A percentile compares a stretch with the other conserved stretches of the same genome.
These are phyloP conservation scores for Acarapis woodi DNA, from an alignment of 1,140 invertebrate genomes.

Conservation along the genomic window DNA sequence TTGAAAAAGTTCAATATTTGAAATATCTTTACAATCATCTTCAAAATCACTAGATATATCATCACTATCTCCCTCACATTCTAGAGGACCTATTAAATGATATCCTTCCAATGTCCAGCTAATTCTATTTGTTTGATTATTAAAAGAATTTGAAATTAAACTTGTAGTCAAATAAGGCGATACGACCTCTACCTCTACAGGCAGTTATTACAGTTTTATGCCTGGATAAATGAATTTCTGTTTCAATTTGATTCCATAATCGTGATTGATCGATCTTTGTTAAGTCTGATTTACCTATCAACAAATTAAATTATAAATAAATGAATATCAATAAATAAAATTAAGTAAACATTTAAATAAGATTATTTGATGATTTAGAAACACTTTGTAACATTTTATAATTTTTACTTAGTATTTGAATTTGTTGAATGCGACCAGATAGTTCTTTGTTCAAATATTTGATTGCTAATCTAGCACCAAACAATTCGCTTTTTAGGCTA, in stretches of 20 bases:
- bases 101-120: no score
- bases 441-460: slow-evolving; percentile 61
- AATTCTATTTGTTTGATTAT: no score
- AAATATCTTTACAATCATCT: slow-evolving; percentile 44
- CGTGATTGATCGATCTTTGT: slow-evolving; percentile 45
- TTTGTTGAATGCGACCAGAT: slow-evolving; percentile 54
- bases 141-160: no score
- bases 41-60: slow-evolving; percentile 27
- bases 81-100: slow-evolving; percentile 13
- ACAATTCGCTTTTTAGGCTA: slow-evolving; percentile 30
- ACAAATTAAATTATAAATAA: neutral
- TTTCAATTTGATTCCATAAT: slow-evolving; percentile 52
- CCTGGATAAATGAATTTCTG: slow-evolving; percentile 50
- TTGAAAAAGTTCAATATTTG: slow-evolving; percentile 17
- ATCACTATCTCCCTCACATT: slow-evolving; percentile 19
- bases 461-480: slow-evolving; percentile 44
- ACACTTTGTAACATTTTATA: neutral
- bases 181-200: slow-evolving; percentile 17
- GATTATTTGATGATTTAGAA: neutral
- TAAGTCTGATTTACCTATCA: slow-evolving; percentile 22
- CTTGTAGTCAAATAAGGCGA: no score
- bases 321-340: neutral
- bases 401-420: slow-evolving; percentile 33
- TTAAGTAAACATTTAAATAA: neutral
- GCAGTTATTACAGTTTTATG: slow-evolving; percentile 44